A percentile compares a stretch with the other conserved stretches of the same genome.
phyloP scores from a whole-genome alignment of 2,113 vertebrate genomes.

The Daphoenositta chrysoptera region DNA sequence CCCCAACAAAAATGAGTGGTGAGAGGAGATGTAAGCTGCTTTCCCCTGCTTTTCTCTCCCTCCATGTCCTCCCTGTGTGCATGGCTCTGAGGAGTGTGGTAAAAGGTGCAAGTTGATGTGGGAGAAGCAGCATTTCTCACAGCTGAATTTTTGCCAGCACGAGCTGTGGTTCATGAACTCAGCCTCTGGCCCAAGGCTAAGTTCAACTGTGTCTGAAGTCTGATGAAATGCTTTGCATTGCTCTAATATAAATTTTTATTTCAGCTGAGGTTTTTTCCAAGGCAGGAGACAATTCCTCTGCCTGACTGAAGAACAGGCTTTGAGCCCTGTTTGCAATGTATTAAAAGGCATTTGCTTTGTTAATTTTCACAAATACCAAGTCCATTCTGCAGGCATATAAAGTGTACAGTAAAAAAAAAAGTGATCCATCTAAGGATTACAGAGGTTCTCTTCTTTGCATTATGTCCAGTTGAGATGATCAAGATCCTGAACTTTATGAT shows the following conservation, averaged over 20 bases:
- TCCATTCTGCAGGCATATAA: not conserved
- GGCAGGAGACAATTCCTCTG: not conserved
- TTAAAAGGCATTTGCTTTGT: slow-evolving; percentile 7
- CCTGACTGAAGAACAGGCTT: not conserved
- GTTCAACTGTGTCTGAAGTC: not conserved
- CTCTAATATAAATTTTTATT: slow-evolving; percentile 11
- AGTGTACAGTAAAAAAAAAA: not conserved
- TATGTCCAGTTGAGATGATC: not conserved
- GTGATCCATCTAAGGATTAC: not conserved
- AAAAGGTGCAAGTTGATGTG: not conserved
- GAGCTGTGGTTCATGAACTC: slow-evolving; percentile 25
- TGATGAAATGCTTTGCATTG: slow-evolving; percentile 4
- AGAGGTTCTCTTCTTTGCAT: not conserved
- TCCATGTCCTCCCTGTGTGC: not conserved
- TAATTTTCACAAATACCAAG: slow-evolving; percentile 8
- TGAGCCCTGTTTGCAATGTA: not conserved
- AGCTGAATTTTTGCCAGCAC: not conserved
- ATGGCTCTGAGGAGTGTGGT: not conserved
- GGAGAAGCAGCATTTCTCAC: not conserved
- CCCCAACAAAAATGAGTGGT: not conserved
- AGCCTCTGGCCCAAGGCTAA: slow-evolving; percentile 21
- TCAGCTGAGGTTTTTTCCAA: not conserved
- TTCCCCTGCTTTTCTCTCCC: not conserved
- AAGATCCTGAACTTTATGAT: not conserved
- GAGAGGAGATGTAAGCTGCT: not conserved